These are phyloP conservation scores for Podargus strigoides DNA, from an alignment of 2,797 vertebrate genomes.

Conservation along the genomic window DNA sequence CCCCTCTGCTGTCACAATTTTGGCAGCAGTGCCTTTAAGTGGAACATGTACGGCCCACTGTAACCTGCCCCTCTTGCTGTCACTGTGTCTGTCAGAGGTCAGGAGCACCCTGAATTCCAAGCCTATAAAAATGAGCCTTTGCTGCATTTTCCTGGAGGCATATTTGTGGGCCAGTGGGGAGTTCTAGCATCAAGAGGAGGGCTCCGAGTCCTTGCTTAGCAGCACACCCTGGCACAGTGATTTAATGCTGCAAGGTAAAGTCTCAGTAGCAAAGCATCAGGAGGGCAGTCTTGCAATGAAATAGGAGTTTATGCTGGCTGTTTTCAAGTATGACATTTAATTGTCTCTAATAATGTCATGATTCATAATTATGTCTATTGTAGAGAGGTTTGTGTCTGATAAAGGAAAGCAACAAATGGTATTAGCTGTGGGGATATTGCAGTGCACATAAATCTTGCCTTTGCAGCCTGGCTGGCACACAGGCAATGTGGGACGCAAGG, in stretches of 20 bases:
- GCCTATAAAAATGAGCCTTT: background rate
- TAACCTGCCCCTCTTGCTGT: too few species aligned
- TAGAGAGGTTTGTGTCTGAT: background rate
- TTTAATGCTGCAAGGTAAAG: background rate
- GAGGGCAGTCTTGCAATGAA: background rate
- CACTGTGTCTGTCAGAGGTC: fast-evolving
- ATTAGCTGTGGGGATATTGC: background rate
- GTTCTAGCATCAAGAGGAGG: background rate
- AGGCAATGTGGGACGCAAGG: background rate
- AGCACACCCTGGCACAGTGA: fast-evolving
- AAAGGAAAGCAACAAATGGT: background rate
- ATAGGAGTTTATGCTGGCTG: background rate
- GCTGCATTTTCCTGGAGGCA: background rate
- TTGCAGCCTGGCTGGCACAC: background rate
- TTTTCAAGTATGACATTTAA: background rate
- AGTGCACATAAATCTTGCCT: background rate
- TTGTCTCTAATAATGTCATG: background rate
- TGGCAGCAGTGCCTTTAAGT: background rate
- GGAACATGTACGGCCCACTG: fast-evolving
- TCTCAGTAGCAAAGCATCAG: background rate
- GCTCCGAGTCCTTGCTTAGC: background rate
- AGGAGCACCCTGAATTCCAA: background rate
- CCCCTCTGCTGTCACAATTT: background rate
- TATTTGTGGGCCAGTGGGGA: background rate
- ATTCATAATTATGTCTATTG: background rate